Evolutionary conservation across 2,113 vertebrate species (phyloP).

Genomic region (Carlito syrichta): DNA sequence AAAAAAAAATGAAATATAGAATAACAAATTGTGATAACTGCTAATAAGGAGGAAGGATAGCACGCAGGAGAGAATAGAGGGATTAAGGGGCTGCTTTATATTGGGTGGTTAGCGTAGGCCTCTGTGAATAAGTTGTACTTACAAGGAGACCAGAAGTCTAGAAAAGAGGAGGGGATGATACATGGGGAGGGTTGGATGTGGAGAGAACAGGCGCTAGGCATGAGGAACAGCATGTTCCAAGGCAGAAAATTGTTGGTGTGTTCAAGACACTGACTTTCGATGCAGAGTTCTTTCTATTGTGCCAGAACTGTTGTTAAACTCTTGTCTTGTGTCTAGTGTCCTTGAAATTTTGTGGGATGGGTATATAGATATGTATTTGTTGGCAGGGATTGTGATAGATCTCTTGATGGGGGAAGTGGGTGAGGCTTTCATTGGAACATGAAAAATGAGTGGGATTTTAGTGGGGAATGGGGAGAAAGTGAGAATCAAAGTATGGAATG

Average conservation of each 20-base stretch:
- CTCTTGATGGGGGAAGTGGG: not conserved
- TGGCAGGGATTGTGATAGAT: not conserved
- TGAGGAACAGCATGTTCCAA: not conserved
- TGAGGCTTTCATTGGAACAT: not conserved
- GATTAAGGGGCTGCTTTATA: not conserved
- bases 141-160: not conserved
- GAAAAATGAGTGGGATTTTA: not conserved
- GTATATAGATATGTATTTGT: too few relatives aligned
- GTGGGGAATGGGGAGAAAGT: not conserved
- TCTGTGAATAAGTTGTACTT: not conserved
- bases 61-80: not conserved
- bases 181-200: not conserved
- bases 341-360: not conserved
- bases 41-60: not conserved
- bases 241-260: not conserved
- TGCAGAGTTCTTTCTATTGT: not conserved
- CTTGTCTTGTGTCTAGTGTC: not conserved
- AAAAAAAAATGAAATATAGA: not conserved
- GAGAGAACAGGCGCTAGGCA: not conserved
- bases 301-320: not conserved
- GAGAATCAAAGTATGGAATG: not conserved
- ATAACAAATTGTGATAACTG: not conserved
- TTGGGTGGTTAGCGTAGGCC: not conserved
- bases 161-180: not conserved
- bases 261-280: not conserved